Conservation (phyloP, 2,113 vertebrate genomes). For the Amblyopsis rosae region DNA sequence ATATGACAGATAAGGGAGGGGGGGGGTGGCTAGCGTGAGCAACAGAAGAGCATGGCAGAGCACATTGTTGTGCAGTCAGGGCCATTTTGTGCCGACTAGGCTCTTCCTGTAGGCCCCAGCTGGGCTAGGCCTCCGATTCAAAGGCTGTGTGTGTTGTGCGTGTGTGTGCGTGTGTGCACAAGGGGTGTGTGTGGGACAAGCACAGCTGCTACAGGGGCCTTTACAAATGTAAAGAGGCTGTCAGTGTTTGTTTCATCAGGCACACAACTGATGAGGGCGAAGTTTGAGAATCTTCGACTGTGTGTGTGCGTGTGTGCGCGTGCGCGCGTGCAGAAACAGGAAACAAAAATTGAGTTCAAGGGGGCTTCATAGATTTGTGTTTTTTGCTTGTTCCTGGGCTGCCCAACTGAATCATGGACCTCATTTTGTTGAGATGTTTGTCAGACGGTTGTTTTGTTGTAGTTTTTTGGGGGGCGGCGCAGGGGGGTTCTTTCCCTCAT, state of each 20-base stretch:
- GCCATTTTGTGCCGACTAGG: constrained; percentile 87
- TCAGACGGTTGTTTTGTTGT: constrained; percentile 57
- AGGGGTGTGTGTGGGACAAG: constrained; percentile 85
- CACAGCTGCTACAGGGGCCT: constrained; percentile 99
- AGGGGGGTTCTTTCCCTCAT: constrained; percentile 40
- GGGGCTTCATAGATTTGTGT: constrained; percentile 64
- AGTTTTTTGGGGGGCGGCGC: neutral
- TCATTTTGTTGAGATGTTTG: constrained; percentile 63
- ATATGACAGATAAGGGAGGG: neutral
- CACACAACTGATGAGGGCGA: constrained; percentile 95
- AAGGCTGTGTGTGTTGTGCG: constrained; percentile 66
- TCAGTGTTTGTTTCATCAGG: constrained; percentile 99
- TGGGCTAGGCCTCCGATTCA: constrained; percentile 93
- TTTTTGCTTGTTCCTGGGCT: constrained; percentile 75
- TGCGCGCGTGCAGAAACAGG: constrained; percentile 74
- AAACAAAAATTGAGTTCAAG: constrained; percentile 75
- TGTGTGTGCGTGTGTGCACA: constrained; percentile 67
- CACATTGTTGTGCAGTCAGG: constrained; percentile 72
- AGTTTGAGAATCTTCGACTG: constrained; percentile 92
- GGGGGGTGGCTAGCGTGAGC: constrained; percentile 75
- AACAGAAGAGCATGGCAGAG: constrained; percentile 84
- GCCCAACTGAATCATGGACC: constrained; percentile 83
- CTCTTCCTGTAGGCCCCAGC: constrained; percentile 94
- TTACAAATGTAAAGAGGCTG: constrained; percentile 99
- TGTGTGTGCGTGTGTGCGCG: constrained; percentile 32